Evolutionary conservation across 2,113 vertebrate species (phyloP).

Genomic region (Cyanoliseus patagonus): DNA sequence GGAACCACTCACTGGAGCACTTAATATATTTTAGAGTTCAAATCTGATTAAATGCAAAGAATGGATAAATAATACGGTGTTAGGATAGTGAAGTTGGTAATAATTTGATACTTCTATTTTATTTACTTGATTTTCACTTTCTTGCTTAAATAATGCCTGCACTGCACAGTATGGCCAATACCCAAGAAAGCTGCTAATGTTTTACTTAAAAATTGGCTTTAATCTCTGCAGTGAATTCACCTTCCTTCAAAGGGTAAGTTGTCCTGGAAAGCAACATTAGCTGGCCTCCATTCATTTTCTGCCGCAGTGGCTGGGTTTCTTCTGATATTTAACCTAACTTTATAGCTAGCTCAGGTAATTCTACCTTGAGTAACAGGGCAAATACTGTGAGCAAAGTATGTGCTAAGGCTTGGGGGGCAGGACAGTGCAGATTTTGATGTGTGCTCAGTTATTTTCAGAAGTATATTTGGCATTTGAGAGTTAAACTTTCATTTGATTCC

Average conservation of each 20-base stretch:
- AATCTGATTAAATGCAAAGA: neutral
- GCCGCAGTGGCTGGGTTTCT: accelerated
- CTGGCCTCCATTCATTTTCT: neutral
- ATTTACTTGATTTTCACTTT: neutral
- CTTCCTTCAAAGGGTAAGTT: neutral
- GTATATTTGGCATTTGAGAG: neutral
- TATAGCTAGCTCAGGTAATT: neutral
- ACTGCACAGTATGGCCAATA: neutral
- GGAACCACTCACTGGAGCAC: neutral
- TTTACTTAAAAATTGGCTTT: neutral
- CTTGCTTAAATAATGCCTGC: neutral
- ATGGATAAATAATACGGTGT: neutral
- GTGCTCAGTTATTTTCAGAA: neutral
- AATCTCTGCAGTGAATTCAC: neutral
- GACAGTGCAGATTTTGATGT: neutral
- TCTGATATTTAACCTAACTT: neutral
- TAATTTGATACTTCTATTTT: neutral
- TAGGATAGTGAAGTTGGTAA: neutral
- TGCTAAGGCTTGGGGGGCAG: neutral
- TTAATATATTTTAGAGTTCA: neutral
- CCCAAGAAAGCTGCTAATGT: neutral
- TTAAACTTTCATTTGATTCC: neutral
- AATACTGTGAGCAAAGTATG: neutral
- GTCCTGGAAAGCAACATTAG: neutral
- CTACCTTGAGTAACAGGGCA: neutral